Base-by-base conservation (phyloP, 2,888 invertebrate genomes). In the Dynastes tityus region DNA sequence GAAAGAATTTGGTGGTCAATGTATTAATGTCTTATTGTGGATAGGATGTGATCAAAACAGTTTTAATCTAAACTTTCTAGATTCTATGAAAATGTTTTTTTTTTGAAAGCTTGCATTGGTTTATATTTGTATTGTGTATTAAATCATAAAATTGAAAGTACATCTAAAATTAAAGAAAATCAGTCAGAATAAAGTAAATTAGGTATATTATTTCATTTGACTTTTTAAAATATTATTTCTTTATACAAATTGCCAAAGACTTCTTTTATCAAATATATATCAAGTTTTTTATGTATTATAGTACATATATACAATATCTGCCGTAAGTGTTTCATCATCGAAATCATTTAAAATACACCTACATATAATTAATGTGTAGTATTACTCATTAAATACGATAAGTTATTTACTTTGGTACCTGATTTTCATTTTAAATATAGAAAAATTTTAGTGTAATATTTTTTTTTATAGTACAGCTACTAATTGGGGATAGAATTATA, bases 351-450 rank as follows among this genome's bases (percentile, higher is more conserved):
- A 65, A 37, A 65, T 49, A 68, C 27, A 68, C 11, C 63, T 13
- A 63, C 63, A 16, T 49, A 68, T 68, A 40, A 58, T 16, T 58
- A 68, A 51, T 51, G 29, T 68, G 68, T 68, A 68, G 68, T 29
- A 49, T 4, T 49, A 65, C 65, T 65, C 65, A 65, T 40, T 40
- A 51, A 51, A 29, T 64, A 64, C 22, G 29, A 11, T 73, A 71
- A 73, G 27, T 78, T 78, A 71, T 73, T 78, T 78, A 73, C 53
- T 73, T 73, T 27, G 53, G 40, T 63, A 65, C 55, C 53, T 71
- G 77, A 71, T 76, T 63, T 79, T 79, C 68, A 70, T 76, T 75
- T 79, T 70, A 79, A 79, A 76, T 76, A 78, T 74, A 67, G 40
- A 37, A 9, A 63, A 37, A 51, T 64, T 55, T 77, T 58, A 51